Conservation (phyloP, 1,140 invertebrate genomes). For the Diachasma alloeum region DNA sequence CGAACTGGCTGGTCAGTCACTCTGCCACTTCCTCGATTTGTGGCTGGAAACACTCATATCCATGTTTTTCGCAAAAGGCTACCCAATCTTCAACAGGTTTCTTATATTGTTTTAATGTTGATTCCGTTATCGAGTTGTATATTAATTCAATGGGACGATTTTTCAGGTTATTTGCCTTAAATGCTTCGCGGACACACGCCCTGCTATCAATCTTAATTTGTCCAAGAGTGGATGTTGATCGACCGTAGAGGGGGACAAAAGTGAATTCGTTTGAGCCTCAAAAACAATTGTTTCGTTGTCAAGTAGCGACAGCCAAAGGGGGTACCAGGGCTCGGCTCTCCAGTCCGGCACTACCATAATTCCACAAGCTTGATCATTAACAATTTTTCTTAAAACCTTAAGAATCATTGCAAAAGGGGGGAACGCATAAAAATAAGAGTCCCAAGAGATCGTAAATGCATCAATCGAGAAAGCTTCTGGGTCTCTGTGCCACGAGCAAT, state of each 20-base stretch:
- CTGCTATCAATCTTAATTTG: slow-evolving; percentile 36
- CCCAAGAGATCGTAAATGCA: slow-evolving; percentile 28
- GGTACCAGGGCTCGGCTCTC: slow-evolving; percentile 34
- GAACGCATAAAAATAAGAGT: slow-evolving; percentile 31
- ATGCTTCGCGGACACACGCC: slow-evolving; percentile 22
- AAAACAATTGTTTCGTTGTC: slow-evolving; percentile 15
- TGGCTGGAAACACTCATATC: background rate
- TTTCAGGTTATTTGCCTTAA: background rate
- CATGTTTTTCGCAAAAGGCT: slow-evolving; percentile 1
- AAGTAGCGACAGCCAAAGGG: slow-evolving; percentile 25
- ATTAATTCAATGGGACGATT: background rate
- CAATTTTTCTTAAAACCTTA: slow-evolving; percentile 25
- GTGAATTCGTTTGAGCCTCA: slow-evolving; percentile 33
- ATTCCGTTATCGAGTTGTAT: background rate
- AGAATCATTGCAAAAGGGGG: slow-evolving; percentile 32
- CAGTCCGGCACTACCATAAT: slow-evolving; percentile 40
- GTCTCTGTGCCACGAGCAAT: slow-evolving; percentile 42
- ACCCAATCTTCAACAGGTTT: slow-evolving; percentile 14
- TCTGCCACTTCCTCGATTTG: background rate
- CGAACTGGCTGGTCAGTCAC: background rate
- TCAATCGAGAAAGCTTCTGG: slow-evolving; percentile 28
- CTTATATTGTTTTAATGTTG: background rate
- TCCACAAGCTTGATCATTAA: slow-evolving; percentile 27
- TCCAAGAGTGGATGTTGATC: slow-evolving; percentile 35
- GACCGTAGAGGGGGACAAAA: slow-evolving; percentile 35